Evolutionary conservation across 2,113 vertebrate genomes (phyloP), one percentile per base, ranked within the genome.

Genomic region (Chaenocephalus aceratus): DNA sequence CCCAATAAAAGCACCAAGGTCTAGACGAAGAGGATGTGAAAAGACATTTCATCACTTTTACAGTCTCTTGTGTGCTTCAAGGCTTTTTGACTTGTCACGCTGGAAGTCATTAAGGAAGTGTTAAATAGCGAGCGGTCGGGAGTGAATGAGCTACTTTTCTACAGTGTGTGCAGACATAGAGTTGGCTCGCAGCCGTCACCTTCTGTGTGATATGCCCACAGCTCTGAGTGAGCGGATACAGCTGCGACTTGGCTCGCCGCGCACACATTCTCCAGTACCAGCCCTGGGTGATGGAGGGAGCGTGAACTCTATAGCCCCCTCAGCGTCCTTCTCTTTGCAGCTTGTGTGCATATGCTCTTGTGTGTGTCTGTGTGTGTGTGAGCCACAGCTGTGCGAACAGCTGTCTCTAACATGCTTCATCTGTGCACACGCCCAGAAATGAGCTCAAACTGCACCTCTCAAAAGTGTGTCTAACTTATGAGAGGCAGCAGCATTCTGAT

Each of bases 311-410:
- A 2, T 86, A 77, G 90, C 82, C 85, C 89, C 86, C 21, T 57
- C 70, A 23, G 65, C 21, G 51, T 41, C 46, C 18, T 51, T 45
- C 56, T 80, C 56, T 74, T 23, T 79, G 30, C 73, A 54, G 72
- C 77, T 54, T 75, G 75, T 82, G 75, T 80, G 77, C 54, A n/a
- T 46, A 41, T 66, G 21, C 57, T 62, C 23, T 34, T 15, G 18
- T 34, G 16, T 15, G 68, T 36, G 30, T 65, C 21, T 12, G n/a
- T 23, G 56, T 60, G 21, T 21, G 71, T 15, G 26, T 36, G 61
- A 14, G 61, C 45, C 13, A 64, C 88, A 93, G 89, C 90, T 93
- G 91, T 82, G 86, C 14, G 59, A 86, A 89, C 88, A 92, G 86
- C 88, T 92, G 91, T 82, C 82, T 64, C 60, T 57, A 88, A 85